Base-by-base conservation (phyloP, 1,140 invertebrate species). In the Myzus persicae region DNA sequence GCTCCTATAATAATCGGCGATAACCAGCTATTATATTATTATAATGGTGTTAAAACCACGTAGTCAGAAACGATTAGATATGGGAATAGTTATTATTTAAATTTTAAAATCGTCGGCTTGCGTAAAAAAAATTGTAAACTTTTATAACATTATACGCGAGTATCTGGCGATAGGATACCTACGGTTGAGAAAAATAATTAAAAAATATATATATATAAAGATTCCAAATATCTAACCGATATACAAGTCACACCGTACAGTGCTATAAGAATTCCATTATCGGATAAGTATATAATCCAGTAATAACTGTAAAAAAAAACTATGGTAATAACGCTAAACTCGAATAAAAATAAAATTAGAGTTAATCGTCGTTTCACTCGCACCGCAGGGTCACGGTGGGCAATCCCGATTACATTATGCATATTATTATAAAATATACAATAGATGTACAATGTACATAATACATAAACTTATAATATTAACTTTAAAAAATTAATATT, bases 331-430 rank as follows among this genome's bases (percentile, higher is more conserved):
- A 76, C n/a, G 31, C 14, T 76, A 76, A 76, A n/a, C 36, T 76
- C n/a, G 7, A 76, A 76, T 76, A n/a, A 76, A 76, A n/a, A 76
- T n/a, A 76, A 76, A 76, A 76, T 76, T 76, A 76, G 31, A 76
- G n/a, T 76, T 76, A 76, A 76, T 76, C 5, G 59, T 76, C 14
- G 31, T 76, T 76, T n/a, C n/a, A n/a, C 59, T 76, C 31, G 46
- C 46, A 48, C 59, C 4, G 3, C 59, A n/a, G 31, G 9, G 31
- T 11, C 31, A 3, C 26, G 26, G n/a, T 18, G 31, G 31, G 31
- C 31, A 67, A n/a, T 76, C 59, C n/a, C 59, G 59, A 76, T 76
- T 76, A 76, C 59, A 76, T 76, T 76, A n/a, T 76, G 59, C 59
- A 76, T n/a, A 76, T 76, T 76, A 76, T 18, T 51, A 24, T 6